Base-by-base conservation (phyloP, 2,797 vertebrate genomes). In the Labroides dimidiatus region DNA sequence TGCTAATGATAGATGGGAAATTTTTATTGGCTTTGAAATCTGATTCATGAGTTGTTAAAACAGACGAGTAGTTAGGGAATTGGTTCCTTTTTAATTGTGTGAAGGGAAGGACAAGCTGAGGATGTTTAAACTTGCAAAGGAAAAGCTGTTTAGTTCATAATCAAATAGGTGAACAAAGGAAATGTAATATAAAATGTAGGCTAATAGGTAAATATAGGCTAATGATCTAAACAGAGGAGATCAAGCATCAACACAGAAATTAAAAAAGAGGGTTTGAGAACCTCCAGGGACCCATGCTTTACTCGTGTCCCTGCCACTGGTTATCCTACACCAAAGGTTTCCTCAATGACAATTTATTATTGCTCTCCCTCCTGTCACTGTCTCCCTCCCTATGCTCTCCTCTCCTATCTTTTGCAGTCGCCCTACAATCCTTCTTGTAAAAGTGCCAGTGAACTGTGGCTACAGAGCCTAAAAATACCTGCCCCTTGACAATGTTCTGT, bases 321-420 rank as follows among this genome's bases (percentile, higher is more conserved):
- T 91, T 90, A 92, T 88, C 78, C 81, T 87, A 91, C 78, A 91
- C 88, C 85, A 89, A 93, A 92, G 90, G 87, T 92, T 91, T 79
- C 72, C 77, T 88, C 90, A 93, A 90, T 91, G 90, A 90, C 89
- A 90, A 82, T 88, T 72, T 87, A 90, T 91, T 91, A 90, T 88
- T 81, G 78, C 68, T 69, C 80, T 70, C 55, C 55, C 53, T 63
- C 41, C 52, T 69, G 66, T 82, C 76, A 64, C 65, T 43, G 36
- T 67, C 68, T 64, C 45, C 33, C 30, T 50, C 77, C 57, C 72
- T 66, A 56, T 59, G 50, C 76, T 72, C 64, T 61, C 70, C 56
- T 63, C 50, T 51, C n/a, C 50, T 71, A 43, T 86, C 80, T 78
- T 76, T 80, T 82, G 64, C 72, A 80, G 82, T 91, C 75, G 84